A percentile compares a stretch with the other conserved stretches of the same genome.
Conservation (phyloP, 2,888 invertebrate genomes). For the Thecocarcelia acutangulata region DNA sequence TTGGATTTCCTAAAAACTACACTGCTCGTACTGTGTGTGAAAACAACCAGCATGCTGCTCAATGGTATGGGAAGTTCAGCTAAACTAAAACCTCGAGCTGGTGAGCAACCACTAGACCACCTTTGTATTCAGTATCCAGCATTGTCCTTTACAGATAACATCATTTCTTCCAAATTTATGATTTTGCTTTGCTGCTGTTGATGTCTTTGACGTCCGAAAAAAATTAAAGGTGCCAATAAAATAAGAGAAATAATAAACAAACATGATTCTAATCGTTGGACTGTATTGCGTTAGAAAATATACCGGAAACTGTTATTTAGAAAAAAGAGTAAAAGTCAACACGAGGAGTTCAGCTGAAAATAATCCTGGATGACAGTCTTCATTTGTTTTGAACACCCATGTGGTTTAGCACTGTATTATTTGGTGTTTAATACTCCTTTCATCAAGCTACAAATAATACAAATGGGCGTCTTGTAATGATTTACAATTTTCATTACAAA, state of each 20-base stretch:
- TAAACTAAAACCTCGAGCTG: constrained; percentile 29
- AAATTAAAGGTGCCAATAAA: constrained; percentile 62
- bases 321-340: constrained; percentile 15
- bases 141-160: constrained; percentile 40
- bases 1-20: constrained; percentile 18
- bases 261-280: constrained; percentile 29
- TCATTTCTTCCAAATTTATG: constrained; percentile 1
- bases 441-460: constrained; percentile 84
- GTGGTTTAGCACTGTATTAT: constrained; percentile 7
- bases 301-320: constrained; percentile 57
- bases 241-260: constrained; percentile 53
- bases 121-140: constrained; percentile 37
- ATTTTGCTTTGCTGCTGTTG: constrained; percentile 35
- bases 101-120: background rate
- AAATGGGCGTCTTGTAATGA: constrained; percentile 22
- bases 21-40: background rate
- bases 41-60: background rate
- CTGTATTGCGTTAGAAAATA: constrained; percentile 27
- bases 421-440: constrained; percentile 81
- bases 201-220: constrained; percentile 17
- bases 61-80: background rate
- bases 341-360: constrained; percentile 47
- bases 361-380: constrained; percentile 85
- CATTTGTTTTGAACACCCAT: constrained; percentile 15
- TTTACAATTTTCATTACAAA: constrained; percentile 20